phyloP scores from a whole-genome alignment of 2,797 vertebrate genomes.

The Liparis tanakae region DNA sequence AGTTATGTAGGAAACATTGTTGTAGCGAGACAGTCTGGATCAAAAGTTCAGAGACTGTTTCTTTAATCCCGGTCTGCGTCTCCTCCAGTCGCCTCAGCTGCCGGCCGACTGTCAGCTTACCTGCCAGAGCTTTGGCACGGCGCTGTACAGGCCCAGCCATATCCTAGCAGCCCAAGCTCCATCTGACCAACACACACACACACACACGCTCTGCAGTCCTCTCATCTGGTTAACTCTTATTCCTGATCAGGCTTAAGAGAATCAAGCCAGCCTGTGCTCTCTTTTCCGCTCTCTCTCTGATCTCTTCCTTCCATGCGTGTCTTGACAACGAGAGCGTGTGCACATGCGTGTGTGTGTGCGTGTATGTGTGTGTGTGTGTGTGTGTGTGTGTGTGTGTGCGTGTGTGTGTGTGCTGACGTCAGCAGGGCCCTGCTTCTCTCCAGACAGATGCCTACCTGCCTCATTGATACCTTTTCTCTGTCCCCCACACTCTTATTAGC shows the following conservation, averaged over 20 bases:
- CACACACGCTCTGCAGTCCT: slow-evolving; percentile 21
- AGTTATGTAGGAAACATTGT: background rate
- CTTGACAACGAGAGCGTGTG: slow-evolving; percentile 55
- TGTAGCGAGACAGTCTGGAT: slow-evolving; percentile 28
- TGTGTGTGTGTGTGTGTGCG: too few relatives aligned
- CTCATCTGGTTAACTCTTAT: slow-evolving; percentile 34
- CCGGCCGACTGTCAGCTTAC: slow-evolving; percentile 23
- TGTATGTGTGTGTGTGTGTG: too few relatives aligned
- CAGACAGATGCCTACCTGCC: slow-evolving; percentile 68
- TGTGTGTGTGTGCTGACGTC: slow-evolving; percentile 75
- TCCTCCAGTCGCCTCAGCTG: slow-evolving; percentile 33
- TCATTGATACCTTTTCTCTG: slow-evolving; percentile 68
- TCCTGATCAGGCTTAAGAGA: slow-evolving; percentile 38
- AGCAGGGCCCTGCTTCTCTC: slow-evolving; percentile 69
- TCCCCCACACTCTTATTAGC: slow-evolving; percentile 69
- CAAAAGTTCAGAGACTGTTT: slow-evolving; percentile 58
- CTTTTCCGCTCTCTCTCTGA: background rate
- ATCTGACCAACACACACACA: slow-evolving; percentile 31
- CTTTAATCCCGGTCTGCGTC: slow-evolving; percentile 42
- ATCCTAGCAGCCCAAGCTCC: slow-evolving; percentile 30
- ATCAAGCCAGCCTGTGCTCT: slow-evolving; percentile 26
- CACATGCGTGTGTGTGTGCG: too few relatives aligned
- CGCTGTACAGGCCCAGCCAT: slow-evolving; percentile 19
- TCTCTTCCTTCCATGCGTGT: slow-evolving; percentile 53
- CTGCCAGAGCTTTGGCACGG: slow-evolving; percentile 41